phyloP scores from a whole-genome alignment of 1,140 invertebrate genomes.

The Drosophila paulistorum region DNA sequence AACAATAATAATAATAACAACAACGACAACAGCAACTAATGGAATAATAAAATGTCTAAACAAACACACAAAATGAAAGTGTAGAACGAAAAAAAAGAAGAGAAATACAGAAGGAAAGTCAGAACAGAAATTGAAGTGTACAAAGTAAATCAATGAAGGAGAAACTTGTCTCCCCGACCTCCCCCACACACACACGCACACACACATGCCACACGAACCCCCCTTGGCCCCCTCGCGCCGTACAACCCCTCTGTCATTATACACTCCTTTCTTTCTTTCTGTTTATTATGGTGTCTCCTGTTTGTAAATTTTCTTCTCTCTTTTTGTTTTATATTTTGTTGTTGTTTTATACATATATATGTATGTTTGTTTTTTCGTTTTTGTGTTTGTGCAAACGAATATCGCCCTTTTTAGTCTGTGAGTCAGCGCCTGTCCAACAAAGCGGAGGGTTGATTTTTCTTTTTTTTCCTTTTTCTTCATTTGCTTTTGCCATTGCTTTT shows the following conservation, averaged over 20 bases:
- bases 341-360: slow-evolving; percentile 7
- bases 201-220: not conserved
- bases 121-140: slow-evolving; percentile 10
- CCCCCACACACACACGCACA: not conserved
- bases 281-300: slow-evolving; percentile 8
- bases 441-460: slow-evolving; percentile 62
- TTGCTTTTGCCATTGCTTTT: slow-evolving; percentile 33
- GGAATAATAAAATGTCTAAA: slow-evolving; percentile 29
- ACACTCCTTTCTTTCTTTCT: not conserved
- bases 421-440: slow-evolving; percentile 56
- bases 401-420: slow-evolving; percentile 49
- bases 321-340: slow-evolving; percentile 28
- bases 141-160: slow-evolving; percentile 10
- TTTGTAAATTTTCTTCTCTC: slow-evolving; percentile 23
- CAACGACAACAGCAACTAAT: slow-evolving; percentile 39
- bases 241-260: not conserved
- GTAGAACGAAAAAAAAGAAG: slow-evolving; percentile 14
- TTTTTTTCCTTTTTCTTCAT: slow-evolving; percentile 34
- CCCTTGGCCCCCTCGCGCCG: not conserved
- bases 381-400: slow-evolving; percentile 42
- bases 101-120: not conserved
- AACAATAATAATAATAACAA: slow-evolving; percentile 17
- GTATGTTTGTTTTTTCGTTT: not conserved
- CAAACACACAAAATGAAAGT: slow-evolving; percentile 24
- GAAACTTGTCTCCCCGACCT: not conserved